Evolutionary conservation across 2,797 vertebrate species (phyloP), one percentile per base, ranked within the genome.

Genomic region (Cichlasoma orientale): DNA sequence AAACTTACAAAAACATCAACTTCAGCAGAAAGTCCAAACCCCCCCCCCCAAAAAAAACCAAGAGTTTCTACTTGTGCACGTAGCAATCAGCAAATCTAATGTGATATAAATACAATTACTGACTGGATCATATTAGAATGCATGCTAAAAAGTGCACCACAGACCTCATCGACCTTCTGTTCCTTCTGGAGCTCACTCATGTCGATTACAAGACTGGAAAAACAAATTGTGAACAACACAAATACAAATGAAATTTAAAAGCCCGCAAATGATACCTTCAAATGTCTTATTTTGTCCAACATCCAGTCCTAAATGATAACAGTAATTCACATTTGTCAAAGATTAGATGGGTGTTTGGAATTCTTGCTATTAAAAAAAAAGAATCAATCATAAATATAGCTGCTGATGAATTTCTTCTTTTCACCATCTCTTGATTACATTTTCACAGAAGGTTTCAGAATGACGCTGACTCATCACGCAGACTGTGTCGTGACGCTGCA

Each of bases 121-220:
- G 3, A 0, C 0, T 50, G 63, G 18, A 68, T 31, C 19, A n/a
- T 47, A 31, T 50, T 7, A 0, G 0, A 12, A 9, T 7, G 0
- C 0, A 2, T 14, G 3, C 14, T 2, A 14, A 38, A 54, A 33
- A 61, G 36, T 33, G 27, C 9, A 16, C 10, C 10, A 10, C 36
- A 56, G 11, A 56, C 98, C 95, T 97, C 95, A 68, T 99, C 98
- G 5, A 98, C 93, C 74, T 93, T 95, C 88, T 95, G 95, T 7
- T 97, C 96, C 91, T 97, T 98, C 90, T 97, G 91, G 5, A 99
- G 91, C 90, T 98, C 97, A 11, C 76, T 82, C 73, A 98, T 33
- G 84, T 98, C 95, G 76, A 99, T 94, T 85, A 72, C 79, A 78
- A 99, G 85, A 80, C 98, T 99, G 87, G 86, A 47, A 93, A 85